Evolutionary conservation across 1,140 invertebrate genomes (phyloP).

Genomic region (Dendroctonus valens): DNA sequence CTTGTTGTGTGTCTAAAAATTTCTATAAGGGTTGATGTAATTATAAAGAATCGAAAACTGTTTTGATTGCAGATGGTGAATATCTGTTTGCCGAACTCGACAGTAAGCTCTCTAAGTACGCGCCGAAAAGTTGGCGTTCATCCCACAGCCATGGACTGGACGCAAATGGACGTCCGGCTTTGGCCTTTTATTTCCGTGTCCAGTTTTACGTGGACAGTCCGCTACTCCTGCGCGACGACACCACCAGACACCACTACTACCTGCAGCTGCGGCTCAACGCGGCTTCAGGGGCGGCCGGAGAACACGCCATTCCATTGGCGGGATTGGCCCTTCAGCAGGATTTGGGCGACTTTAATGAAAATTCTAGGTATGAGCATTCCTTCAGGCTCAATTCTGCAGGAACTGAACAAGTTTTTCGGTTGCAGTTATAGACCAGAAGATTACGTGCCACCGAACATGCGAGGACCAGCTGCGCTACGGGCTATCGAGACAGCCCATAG

Average conservation of each 20-base stretch:
- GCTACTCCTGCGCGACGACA: constrained; percentile 81
- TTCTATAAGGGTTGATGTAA: too few relatives aligned
- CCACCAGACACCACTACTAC: constrained; percentile 89
- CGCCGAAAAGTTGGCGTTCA: constrained; percentile 91
- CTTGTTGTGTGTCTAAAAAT: too few relatives aligned
- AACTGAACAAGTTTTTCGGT: neutral
- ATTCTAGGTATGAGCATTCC: constrained; percentile 43
- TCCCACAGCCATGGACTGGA: constrained; percentile 89
- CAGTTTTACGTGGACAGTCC: constrained; percentile 93
- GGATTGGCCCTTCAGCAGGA: constrained; percentile 74
- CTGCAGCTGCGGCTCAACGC: constrained; percentile 91
- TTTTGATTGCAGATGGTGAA: constrained; percentile 78
- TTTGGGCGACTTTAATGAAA: constrained; percentile 65
- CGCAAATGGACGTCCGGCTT: constrained; percentile 81
- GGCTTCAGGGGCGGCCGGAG: constrained; percentile 64
- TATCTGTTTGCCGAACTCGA: constrained; percentile 92
- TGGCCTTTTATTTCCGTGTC: constrained; percentile 89
- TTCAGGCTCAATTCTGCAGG: neutral
- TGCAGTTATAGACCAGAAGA: constrained; percentile 79
- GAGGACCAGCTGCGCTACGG: constrained; percentile 62
- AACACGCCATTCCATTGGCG: constrained; percentile 77
- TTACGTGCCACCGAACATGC: constrained; percentile 64
- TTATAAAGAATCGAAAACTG: too few relatives aligned
- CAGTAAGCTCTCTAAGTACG: constrained; percentile 93
- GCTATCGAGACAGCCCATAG: constrained; percentile 62